Evolutionary conservation across 2,113 vertebrate genomes (phyloP).

Genomic region (Thalassoma bifasciatum): DNA sequence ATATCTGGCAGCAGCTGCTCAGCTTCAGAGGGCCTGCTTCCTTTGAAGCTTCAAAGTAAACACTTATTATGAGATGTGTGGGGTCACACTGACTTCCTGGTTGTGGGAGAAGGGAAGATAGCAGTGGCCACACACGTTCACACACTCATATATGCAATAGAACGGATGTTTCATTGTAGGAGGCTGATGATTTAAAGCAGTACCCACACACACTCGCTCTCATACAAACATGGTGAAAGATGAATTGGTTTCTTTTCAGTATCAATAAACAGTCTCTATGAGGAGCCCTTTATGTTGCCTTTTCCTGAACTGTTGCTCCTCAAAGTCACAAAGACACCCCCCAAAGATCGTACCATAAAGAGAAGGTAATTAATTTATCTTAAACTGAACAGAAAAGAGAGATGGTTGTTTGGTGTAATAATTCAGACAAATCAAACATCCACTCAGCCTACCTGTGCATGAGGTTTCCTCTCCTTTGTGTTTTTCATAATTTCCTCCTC

Average conservation of each 20-base stretch:
- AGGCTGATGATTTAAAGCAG: conserved; percentile 1
- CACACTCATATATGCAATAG: not conserved
- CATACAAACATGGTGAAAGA: not conserved
- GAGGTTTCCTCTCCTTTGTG: conserved; percentile 10
- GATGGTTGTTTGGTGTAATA: not conserved
- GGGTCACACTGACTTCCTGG: conserved; percentile 66
- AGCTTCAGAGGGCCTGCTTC: conserved; percentile 20
- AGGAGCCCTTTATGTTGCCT: not conserved
- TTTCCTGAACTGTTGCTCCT: not conserved
- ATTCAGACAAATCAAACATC: not conserved
- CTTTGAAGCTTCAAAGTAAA: conserved; percentile 55
- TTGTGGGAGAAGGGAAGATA: conserved; percentile 50
- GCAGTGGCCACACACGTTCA: not conserved
- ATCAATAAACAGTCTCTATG: not conserved
- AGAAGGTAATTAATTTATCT: no score
- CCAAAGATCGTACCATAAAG: no score
- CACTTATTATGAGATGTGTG: conserved; percentile 52
- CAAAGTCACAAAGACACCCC: no score
- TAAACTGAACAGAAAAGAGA: not conserved
- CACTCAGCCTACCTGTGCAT: conserved; percentile 25
- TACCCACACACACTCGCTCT: not conserved
- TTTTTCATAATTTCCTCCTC: conserved; percentile 67
- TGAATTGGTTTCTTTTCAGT: not conserved
- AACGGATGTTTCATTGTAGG: not conserved
- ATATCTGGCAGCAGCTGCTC: conserved; percentile 12